A percentile compares a stretch with the other conserved stretches of the same genome.
Conservation (phyloP, 2,113 vertebrate species). For the Chaetorhynchus papuensis region DNA sequence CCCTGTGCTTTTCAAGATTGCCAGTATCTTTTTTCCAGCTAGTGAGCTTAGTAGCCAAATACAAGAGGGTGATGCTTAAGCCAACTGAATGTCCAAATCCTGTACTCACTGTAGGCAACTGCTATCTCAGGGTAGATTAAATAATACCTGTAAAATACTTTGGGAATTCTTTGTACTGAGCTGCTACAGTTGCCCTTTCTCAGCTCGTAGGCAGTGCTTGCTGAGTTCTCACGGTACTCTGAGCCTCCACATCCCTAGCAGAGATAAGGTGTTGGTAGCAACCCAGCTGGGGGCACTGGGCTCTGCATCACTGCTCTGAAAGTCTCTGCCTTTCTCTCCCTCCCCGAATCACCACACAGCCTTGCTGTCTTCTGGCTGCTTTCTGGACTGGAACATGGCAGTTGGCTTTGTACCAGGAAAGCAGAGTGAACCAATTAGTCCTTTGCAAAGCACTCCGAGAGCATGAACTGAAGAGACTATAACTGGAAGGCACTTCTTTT, state of each 20-base stretch:
- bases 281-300: not conserved
- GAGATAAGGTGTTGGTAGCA: not conserved
- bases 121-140: not conserved
- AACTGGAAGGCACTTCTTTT: not conserved
- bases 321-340: not conserved
- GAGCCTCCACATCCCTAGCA: not conserved
- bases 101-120: not conserved
- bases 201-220: fast-evolving
- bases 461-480: not conserved
- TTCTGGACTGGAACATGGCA: not conserved
- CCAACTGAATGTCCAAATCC: not conserved
- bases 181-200: not conserved
- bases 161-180: not conserved
- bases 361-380: not conserved
- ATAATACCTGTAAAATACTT: not conserved
- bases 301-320: not conserved
- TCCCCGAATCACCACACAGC: not conserved
- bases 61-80: not conserved
- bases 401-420: not conserved
- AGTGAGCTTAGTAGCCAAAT: not conserved
- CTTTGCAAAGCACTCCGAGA: not conserved
- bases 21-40: not conserved
- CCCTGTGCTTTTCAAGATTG: not conserved
- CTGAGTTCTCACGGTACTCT: not conserved
- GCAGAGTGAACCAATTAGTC: not conserved